Evolutionary conservation across 1,140 invertebrate genomes (phyloP), one percentile per base, ranked within the genome.

Genomic region (Pachyrhynchus sulphureomaculatus): DNA sequence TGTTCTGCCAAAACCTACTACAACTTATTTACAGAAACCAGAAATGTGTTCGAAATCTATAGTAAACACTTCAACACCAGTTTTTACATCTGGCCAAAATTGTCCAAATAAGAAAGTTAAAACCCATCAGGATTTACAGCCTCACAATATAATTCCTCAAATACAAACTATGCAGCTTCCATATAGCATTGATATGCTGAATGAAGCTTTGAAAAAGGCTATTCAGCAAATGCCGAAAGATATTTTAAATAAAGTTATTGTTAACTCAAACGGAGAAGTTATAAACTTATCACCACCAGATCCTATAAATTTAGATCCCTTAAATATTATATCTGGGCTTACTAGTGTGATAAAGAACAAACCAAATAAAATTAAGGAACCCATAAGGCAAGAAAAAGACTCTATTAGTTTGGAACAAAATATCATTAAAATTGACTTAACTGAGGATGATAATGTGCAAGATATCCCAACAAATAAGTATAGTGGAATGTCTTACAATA

Each of bases 201-300:
- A 61, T 52, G 48, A 42, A 24, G 49, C 57, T 26, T 23, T 62
- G 6, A 62, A 56, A 24, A 62, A 56, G n/a, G 53, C 49, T 13
- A 52, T 62, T 17, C 60, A 62, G 36, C 60, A 62, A 18, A 21
- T 67, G 45, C 67, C 68, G 39, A 72, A 72, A 63, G 71, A 73
- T 41, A 52, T 62, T 21, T 49, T 72, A 13, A 70, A 64, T 52
- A 72, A 72, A 56, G 68, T 74, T 15, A 53, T 70, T 21, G 68
- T 74, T 2, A 74, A 72, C 64, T 61, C 70, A 8, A 70, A 72
- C 54, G 71, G 71, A 1, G 72, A 74, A 59, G 70, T 74, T 48
- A 65, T 74, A 23, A 70, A 72, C 53, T 68, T 74, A 21, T 45
- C 65, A 18, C 71, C 71, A 34, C 53, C 66, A 53, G 71, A 74